Percentiles rank a stretch among this genome's conserved stretches.
These are phyloP conservation scores for Zeugodacus cucurbitae DNA, from an alignment of 1,140 invertebrate species.

Conservation along the genomic window DNA sequence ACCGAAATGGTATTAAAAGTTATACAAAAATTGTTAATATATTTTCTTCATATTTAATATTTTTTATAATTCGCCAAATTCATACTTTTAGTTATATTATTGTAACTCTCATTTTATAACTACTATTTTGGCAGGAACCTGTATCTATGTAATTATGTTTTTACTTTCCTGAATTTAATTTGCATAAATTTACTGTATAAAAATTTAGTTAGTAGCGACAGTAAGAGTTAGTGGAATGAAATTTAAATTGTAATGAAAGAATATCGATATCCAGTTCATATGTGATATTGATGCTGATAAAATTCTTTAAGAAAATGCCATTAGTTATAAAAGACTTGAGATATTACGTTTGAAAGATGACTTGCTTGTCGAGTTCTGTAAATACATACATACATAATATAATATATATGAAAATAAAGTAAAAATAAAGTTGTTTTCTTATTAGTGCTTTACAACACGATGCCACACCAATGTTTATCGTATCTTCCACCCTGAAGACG, in stretches of 20 bases:
- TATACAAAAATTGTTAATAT: constrained; percentile 5
- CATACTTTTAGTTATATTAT: neutral
- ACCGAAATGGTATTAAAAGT: neutral
- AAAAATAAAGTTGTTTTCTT: too few relatives aligned
- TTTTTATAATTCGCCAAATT: neutral
- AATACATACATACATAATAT: too few relatives aligned
- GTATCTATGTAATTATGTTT: neutral
- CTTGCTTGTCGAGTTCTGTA: too few relatives aligned
- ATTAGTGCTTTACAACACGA: too few relatives aligned
- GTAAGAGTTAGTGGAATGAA: neutral
- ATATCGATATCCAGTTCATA: neutral
- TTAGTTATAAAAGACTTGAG: neutral
- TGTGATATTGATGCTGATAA: neutral
- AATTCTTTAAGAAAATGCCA: neutral
- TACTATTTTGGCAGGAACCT: neutral
- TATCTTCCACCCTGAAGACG: too few relatives aligned
- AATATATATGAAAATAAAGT: too few relatives aligned
- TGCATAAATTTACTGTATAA: neutral
- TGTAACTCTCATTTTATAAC: neutral
- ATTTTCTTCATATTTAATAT: neutral
- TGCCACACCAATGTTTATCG: too few relatives aligned
- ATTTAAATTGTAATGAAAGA: neutral
- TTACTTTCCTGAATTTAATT: neutral
- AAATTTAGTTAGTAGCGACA: neutral
- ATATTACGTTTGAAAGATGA: neutral